Percentiles rank a stretch among this genome's conserved stretches.
Evolutionary conservation across 2,113 vertebrate species (phyloP).

Genomic region (Perca flavescens): DNA sequence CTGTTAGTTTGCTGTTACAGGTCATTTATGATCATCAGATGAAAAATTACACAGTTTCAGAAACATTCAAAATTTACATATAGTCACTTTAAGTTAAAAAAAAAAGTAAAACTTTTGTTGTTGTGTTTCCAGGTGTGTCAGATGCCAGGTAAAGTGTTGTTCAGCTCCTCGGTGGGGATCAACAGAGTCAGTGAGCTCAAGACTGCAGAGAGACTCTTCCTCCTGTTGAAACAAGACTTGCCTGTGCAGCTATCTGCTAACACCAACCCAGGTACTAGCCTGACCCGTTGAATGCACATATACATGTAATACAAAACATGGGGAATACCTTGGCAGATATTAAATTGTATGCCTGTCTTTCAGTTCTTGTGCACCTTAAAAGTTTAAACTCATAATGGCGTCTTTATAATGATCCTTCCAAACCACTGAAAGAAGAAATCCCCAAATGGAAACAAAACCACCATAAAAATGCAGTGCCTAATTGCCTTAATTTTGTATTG

Average conservation of each 20-base stretch:
- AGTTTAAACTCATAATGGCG: not conserved
- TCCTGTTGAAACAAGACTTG: conserved; percentile 84
- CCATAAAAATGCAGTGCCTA: not conserved
- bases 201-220: conserved; percentile 90
- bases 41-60: too few species aligned
- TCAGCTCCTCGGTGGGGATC: conserved; percentile 80
- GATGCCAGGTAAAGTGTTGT: conserved; percentile 92
- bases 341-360: not conserved
- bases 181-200: conserved; percentile 84
- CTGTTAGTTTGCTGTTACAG: too few species aligned
- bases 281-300: not conserved
- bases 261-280: conserved; percentile 61
- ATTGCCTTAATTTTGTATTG: not conserved
- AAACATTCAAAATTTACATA: too few species aligned
- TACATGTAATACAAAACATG: not conserved
- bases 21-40: too few species aligned
- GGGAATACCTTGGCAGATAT: not conserved
- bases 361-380: not conserved
- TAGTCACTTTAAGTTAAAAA: too few species aligned
- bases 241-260: conserved; percentile 68
- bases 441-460: not conserved
- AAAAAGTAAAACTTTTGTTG: not conserved
- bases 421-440: not conserved
- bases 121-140: conserved; percentile 85
- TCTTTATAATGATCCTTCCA: not conserved